Conservation (phyloP, 2,888 invertebrate genomes). For the Sesia bembeciformis region DNA sequence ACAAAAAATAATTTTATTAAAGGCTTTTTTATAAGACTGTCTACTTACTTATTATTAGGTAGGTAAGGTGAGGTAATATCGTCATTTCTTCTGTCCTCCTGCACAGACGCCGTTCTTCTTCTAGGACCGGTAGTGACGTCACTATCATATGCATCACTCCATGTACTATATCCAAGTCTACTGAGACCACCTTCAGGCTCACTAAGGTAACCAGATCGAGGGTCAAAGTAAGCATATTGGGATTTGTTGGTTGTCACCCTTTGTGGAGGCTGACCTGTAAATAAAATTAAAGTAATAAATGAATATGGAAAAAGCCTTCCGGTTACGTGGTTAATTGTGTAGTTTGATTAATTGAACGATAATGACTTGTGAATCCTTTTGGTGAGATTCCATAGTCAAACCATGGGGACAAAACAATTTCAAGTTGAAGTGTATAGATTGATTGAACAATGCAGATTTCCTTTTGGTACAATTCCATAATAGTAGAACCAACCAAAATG, state of each 20-base stretch:
- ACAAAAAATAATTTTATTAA: too few species aligned
- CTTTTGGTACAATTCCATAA: too few species aligned
- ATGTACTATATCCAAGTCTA: slow-evolving; percentile 41
- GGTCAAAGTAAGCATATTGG: slow-evolving; percentile 69
- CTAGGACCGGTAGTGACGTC: slow-evolving; percentile 52
- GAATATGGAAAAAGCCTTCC: too few species aligned
- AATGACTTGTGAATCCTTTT: too few species aligned
- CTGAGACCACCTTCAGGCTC: slow-evolving; percentile 64
- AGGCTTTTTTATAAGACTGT: too few species aligned
- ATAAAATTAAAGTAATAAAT: neutral
- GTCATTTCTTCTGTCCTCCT: slow-evolving; percentile 52
- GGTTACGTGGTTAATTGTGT: too few species aligned
- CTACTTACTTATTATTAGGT: slow-evolving; percentile 56
- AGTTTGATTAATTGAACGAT: too few species aligned
- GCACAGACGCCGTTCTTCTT: slow-evolving; percentile 57
- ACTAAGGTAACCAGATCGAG: slow-evolving; percentile 65
- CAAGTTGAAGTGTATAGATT: too few species aligned
- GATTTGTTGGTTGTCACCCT: slow-evolving; percentile 47
- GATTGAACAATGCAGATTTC: too few species aligned
- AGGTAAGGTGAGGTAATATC: slow-evolving; percentile 42
- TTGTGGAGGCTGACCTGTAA: slow-evolving; percentile 47
- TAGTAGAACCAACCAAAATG: too few species aligned
- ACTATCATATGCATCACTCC: slow-evolving; percentile 66
- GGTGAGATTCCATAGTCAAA: too few species aligned
- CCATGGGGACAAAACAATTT: too few species aligned